phyloP scores from a whole-genome alignment of 2,113 vertebrate species.

The Clarias magur region DNA sequence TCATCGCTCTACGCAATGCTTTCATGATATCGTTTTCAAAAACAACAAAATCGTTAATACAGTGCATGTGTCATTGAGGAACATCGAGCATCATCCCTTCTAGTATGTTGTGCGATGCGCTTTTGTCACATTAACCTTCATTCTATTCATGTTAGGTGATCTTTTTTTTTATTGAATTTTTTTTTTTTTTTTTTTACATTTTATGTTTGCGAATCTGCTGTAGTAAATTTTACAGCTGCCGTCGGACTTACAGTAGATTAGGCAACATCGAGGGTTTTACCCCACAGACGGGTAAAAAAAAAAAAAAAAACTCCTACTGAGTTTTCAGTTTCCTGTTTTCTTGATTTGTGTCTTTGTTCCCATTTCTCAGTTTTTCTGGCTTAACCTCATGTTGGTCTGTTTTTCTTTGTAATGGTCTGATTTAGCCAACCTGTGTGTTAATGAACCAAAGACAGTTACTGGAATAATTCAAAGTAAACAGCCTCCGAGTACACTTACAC shows the following conservation, averaged over 20 bases:
- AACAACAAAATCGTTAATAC: not conserved
- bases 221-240: not conserved
- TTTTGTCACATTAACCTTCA: not conserved
- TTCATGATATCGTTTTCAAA: not conserved
- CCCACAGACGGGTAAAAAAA: not conserved
- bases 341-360: not conserved
- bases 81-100: no score
- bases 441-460: not conserved
- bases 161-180: no score
- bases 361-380: not conserved
- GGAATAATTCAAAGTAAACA: not conserved
- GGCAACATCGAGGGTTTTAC: not conserved
- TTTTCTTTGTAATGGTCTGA: not conserved
- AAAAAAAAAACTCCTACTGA: not conserved
- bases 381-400: not conserved
- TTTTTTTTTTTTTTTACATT: not conserved
- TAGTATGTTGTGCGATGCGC: not conserved
- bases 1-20: not conserved
- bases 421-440: not conserved
- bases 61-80: no score
- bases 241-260: not conserved
- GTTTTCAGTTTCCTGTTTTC: not conserved
- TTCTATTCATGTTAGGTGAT: not conserved
- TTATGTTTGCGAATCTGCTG: not conserved
- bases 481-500: not conserved